Evolutionary conservation across 2,113 vertebrate genomes (phyloP).

Genomic region (Thryonomys swinderianus): DNA sequence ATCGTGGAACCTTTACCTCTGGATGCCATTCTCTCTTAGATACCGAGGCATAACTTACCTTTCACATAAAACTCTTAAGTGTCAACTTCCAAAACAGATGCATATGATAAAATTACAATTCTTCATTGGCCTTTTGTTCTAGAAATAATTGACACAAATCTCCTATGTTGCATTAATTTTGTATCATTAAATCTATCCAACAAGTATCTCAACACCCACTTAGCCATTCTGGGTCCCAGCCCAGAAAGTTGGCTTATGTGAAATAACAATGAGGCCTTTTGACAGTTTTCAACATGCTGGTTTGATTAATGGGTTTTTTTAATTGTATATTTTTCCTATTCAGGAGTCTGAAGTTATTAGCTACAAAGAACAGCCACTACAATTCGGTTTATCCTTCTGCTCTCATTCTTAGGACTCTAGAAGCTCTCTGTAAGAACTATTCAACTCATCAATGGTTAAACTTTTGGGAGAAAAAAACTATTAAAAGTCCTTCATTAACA

Average conservation of each 20-base stretch:
- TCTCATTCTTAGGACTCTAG: neutral
- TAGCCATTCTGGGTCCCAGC: conserved; percentile 82
- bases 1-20: conserved; percentile 56
- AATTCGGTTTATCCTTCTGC: neutral
- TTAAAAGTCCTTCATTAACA: neutral
- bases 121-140: conserved; percentile 75
- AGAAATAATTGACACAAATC: conserved; percentile 70
- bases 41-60: conserved; percentile 54
- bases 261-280: conserved; percentile 74
- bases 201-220: conserved; percentile 77
- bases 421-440: neutral
- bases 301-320: conserved; percentile 61
- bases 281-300: conserved; percentile 49
- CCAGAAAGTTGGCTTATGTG: conserved; percentile 74
- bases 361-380: conserved; percentile 28
- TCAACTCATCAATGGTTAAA: conserved; percentile 18
- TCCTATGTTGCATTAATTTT: conserved; percentile 65
- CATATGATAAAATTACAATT: conserved; percentile 72
- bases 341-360: conserved; percentile 30
- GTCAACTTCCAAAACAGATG: conserved; percentile 69
- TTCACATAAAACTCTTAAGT: conserved; percentile 29
- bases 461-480: neutral
- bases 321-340: conserved; percentile 63
- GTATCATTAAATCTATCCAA: conserved; percentile 66
- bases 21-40: neutral